Evolutionary conservation across 2,797 vertebrate species (phyloP).

Genomic region (Siniperca undulata): DNA sequence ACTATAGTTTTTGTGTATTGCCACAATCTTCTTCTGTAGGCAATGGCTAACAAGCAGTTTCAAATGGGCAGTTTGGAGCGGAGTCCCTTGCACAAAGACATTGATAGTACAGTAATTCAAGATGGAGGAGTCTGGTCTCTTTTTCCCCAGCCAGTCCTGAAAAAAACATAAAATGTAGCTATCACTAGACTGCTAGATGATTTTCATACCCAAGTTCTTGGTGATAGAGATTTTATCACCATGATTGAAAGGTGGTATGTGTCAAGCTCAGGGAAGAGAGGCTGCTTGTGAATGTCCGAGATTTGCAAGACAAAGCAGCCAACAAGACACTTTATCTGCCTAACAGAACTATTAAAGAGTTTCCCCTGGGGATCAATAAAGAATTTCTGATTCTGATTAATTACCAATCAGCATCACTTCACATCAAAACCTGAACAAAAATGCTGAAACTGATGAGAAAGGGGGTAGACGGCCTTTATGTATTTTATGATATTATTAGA

Average conservation of each 20-base stretch:
- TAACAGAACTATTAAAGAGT: no score
- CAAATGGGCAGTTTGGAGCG: not conserved
- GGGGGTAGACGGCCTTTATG: not conserved
- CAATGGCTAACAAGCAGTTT: not conserved
- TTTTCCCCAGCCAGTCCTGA: not conserved
- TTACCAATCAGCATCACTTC: slow-evolving; percentile 5
- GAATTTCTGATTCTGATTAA: not conserved
- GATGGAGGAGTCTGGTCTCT: not conserved
- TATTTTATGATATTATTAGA: slow-evolving; percentile 11
- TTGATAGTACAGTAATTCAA: not conserved
- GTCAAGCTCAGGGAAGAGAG: not conserved
- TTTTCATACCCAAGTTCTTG: not conserved
- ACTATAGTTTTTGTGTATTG: not conserved
- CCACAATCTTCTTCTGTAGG: not conserved
- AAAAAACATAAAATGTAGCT: not conserved
- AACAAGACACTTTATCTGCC: not conserved
- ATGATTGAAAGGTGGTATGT: not conserved
- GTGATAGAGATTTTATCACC: not conserved
- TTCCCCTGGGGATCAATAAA: no score
- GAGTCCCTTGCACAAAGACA: not conserved
- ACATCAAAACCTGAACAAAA: not conserved
- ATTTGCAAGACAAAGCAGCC: not conserved
- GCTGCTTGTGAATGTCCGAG: not conserved
- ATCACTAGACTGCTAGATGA: not conserved
- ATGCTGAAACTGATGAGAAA: not conserved